phyloP scores from a whole-genome alignment of 2,113 vertebrate genomes.

The Progne subis region DNA sequence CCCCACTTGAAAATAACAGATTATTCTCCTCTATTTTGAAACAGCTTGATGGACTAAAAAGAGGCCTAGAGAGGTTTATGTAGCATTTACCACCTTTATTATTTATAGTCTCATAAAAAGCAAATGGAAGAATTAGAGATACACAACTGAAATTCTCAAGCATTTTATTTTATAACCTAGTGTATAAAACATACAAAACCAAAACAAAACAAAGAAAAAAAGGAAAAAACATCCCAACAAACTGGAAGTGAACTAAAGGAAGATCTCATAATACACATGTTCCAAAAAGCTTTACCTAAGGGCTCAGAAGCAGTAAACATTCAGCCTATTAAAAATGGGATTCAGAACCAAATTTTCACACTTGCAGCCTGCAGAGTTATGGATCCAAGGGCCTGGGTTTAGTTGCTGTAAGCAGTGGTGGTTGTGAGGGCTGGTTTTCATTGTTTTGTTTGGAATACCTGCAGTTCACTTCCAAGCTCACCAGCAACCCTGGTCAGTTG shows the following conservation, averaged over 20 bases:
- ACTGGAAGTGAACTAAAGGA: conserved; percentile 19
- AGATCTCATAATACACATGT: not conserved
- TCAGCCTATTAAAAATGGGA: conserved; percentile 12
- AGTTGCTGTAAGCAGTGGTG: not conserved
- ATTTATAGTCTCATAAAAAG: not conserved
- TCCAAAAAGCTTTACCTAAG: conserved; percentile 50
- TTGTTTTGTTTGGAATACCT: not conserved
- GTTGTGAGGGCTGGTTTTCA: not conserved
- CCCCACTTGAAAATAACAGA: not conserved
- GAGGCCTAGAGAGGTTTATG: not conserved
- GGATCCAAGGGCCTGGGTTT: not conserved
- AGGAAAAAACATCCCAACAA: not conserved
- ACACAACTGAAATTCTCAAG: not conserved
- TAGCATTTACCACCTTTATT: not conserved
- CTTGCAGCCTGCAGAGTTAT: not conserved
- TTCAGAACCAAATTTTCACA: conserved; percentile 4
- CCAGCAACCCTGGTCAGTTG: conserved; percentile 63
- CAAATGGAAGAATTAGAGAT: conserved; percentile 4
- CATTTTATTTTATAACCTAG: conserved; percentile 60
- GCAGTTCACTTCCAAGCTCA: not conserved
- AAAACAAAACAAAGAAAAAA: not conserved
- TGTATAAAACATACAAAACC: conserved; percentile 60
- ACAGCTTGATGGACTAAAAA: not conserved
- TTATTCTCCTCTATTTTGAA: not conserved
- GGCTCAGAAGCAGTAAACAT: conserved; percentile 46